Conservation (phyloP, 53 echinoderm and acorn worm genomes). For the Echinarachnius parma region DNA sequence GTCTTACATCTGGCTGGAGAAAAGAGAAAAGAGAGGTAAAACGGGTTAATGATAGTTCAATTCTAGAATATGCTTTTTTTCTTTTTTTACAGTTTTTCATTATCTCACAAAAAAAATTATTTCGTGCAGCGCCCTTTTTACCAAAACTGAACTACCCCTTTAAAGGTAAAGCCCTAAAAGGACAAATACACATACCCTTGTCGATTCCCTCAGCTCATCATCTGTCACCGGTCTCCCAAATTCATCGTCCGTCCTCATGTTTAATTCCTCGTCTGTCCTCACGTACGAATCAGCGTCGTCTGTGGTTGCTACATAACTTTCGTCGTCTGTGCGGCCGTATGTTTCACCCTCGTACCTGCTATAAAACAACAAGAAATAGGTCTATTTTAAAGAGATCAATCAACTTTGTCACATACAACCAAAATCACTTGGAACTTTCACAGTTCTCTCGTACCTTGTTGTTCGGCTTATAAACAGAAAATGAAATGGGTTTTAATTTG, state of each 20-base stretch:
- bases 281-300: conserved; percentile 94
- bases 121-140: too few relatives aligned
- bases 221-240: conserved; percentile 77
- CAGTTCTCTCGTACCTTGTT: too few relatives aligned
- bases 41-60: too few relatives aligned
- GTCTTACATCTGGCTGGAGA: conserved; percentile 54
- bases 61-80: too few relatives aligned
- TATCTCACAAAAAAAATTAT: too few relatives aligned
- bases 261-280: conserved; percentile 88
- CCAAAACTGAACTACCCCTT: too few relatives aligned
- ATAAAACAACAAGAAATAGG: background rate
- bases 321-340: conserved; percentile 75
- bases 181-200: conserved; percentile 50
- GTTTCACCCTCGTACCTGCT: conserved; percentile 68
- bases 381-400: too few relatives aligned
- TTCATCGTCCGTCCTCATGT: conserved; percentile 95
- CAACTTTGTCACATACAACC: too few relatives aligned
- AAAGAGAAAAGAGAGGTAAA: conserved; percentile 19
- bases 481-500: too few relatives aligned
- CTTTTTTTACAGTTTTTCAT: too few relatives aligned
- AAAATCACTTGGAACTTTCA: too few relatives aligned
- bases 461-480: too few relatives aligned
- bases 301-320: conserved; percentile 88
- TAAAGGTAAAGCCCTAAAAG: background rate
- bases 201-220: conserved; percentile 76